Evolutionary conservation across 1,140 invertebrate genomes (phyloP).

Genomic region (Batillaria attramentaria): DNA sequence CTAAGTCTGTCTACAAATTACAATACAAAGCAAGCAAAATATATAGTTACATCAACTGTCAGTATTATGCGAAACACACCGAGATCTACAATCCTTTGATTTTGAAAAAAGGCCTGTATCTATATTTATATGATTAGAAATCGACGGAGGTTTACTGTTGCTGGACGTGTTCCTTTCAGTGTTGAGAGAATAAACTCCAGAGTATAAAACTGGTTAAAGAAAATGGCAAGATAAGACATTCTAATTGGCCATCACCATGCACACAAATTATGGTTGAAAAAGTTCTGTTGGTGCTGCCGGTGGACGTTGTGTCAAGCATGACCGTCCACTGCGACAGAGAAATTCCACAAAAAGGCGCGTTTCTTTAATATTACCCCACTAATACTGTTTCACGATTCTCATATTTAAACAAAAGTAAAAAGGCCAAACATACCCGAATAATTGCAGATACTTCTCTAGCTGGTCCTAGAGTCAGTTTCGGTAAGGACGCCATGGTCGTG

Average conservation of each 20-base stretch:
- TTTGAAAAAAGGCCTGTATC: neutral
- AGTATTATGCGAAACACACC: neutral
- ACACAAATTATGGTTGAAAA: neutral
- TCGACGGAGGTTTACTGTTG: too few relatives aligned
- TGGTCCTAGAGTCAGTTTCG: too few relatives aligned
- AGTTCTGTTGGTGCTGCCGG: neutral
- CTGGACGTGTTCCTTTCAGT: too few relatives aligned
- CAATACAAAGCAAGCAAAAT: neutral
- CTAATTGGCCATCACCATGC: neutral
- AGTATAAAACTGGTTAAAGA: too few relatives aligned
- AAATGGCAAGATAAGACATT: too few relatives aligned
- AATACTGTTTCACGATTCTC: neutral
- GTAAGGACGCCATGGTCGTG: conserved; percentile 38
- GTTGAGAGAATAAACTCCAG: too few relatives aligned
- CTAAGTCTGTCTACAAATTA: too few relatives aligned
- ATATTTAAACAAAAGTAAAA: neutral
- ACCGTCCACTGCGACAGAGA: too few relatives aligned
- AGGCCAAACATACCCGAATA: conserved; percentile 27
- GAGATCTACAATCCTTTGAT: neutral
- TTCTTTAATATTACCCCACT: neutral
- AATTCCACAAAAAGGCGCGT: too few relatives aligned
- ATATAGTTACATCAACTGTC: neutral
- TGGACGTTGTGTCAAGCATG: too few relatives aligned
- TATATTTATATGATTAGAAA: neutral
- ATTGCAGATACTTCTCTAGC: conserved; percentile 33